A percentile compares a stretch with the other conserved stretches of the same genome.
Evolutionary conservation across 2,888 invertebrate species (phyloP).

Genomic region (Cheilosia scutellata): DNA sequence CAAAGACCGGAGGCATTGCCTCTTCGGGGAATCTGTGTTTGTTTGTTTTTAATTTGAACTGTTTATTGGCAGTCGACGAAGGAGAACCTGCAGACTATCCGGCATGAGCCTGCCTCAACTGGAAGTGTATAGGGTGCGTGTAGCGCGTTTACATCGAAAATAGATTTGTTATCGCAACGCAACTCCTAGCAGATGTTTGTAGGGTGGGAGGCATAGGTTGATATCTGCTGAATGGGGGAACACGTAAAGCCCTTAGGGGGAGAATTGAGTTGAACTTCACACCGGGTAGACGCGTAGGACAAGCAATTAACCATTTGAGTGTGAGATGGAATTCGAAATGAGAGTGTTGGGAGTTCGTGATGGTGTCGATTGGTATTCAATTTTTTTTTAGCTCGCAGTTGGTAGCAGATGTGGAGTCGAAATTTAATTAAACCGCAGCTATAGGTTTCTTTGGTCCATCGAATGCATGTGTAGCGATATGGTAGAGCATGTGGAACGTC

Average conservation of each 20-base stretch:
- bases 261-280: not conserved
- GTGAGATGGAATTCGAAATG: not conserved
- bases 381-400: not conserved
- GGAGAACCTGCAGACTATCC: conserved; percentile 4
- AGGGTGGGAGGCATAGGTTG: not conserved
- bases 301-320: conserved; percentile 40
- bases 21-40: conserved; percentile 8
- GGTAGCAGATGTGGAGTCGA: not conserved
- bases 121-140: conserved; percentile 18
- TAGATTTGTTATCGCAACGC: too few relatives aligned
- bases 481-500: too few relatives aligned
- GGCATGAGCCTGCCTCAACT: conserved; percentile 56
- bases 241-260: conserved; percentile 15
- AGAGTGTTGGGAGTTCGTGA: not conserved
- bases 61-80: conserved; percentile 31
- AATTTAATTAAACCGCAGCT: not conserved
- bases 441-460: too few relatives aligned
- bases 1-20: not conserved
- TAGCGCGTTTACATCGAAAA: not conserved
- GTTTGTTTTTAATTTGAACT: conserved; percentile 51
- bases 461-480: too few relatives aligned
- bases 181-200: not conserved
- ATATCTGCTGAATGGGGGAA: conserved; percentile 9
- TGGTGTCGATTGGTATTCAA: not conserved
- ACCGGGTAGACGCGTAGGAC: conserved; percentile 2